Conservation (phyloP, 2,888 invertebrate species). For the Octonoba sinensis region DNA sequence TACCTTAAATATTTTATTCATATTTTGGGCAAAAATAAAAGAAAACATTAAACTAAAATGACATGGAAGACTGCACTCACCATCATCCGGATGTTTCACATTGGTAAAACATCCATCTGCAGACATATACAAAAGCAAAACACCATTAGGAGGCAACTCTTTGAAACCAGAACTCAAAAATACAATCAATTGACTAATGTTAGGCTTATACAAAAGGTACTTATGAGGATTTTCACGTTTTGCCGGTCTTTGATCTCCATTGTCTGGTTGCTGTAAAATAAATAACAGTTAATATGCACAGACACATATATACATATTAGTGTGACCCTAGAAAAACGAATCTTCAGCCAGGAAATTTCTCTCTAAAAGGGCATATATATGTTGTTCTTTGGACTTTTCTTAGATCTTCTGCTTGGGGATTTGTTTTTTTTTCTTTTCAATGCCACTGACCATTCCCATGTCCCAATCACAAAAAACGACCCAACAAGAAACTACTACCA, state of each 20-base stretch:
- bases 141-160: constrained; percentile 91
- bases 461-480: no score
- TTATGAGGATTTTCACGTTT: constrained; percentile 95
- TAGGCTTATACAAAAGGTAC: constrained; percentile 94
- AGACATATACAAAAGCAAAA: constrained; percentile 90
- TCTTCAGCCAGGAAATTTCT: no score
- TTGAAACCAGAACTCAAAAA: constrained; percentile 92
- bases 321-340: no score
- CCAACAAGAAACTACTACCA: no score
- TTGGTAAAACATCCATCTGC: constrained; percentile 89
- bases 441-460: no score
- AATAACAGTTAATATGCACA: neutral
- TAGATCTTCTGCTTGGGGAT: no score
- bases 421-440: no score
- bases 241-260: constrained; percentile 76
- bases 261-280: constrained; percentile 74
- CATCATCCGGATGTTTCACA: constrained; percentile 88
- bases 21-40: neutral
- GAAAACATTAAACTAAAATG: neutral
- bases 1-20: no score
- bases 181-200: constrained; percentile 91
- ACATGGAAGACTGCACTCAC: constrained; percentile 75
- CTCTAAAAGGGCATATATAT: no score
- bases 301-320: no score
- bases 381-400: no score